phyloP scores from a whole-genome alignment of 2,888 invertebrate genomes.

The Amitus sp. region DNA sequence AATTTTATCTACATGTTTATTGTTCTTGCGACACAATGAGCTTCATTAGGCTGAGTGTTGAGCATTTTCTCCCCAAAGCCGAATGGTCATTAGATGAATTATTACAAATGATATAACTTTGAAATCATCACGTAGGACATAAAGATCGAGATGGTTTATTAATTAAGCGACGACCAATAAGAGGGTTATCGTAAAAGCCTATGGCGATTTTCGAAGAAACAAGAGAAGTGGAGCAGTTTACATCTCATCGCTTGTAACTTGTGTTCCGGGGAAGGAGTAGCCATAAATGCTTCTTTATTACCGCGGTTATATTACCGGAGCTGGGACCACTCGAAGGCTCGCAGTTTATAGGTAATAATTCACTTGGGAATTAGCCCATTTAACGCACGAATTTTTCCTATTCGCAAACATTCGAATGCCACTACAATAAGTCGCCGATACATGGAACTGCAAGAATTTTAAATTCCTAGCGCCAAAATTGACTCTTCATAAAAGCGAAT shows the following conservation, averaged over 20 bases:
- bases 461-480: no score
- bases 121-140: neutral
- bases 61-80: no score
- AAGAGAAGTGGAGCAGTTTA: conserved; percentile 19
- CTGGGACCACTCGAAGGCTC: conserved; percentile 50
- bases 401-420: conserved; percentile 50
- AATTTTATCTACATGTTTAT: neutral
- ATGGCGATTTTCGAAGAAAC: conserved; percentile 47
- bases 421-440: neutral
- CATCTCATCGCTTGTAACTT: conserved; percentile 24
- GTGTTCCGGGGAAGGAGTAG: conserved; percentile 38
- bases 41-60: neutral
- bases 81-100: neutral
- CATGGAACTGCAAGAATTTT: conserved; percentile 6
- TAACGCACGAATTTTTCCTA: conserved; percentile 54
- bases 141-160: conserved; percentile 40
- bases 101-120: neutral
- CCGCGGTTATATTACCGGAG: conserved; percentile 57
- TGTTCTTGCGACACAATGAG: neutral
- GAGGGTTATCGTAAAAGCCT: conserved; percentile 48
- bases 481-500: no score
- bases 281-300: conserved; percentile 59
- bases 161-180: conserved; percentile 47
- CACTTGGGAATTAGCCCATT: conserved; percentile 59
- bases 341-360: conserved; percentile 59